Evolutionary conservation across 2,888 invertebrate genomes (phyloP).

Genomic region (Dichetophora obliterata): DNA sequence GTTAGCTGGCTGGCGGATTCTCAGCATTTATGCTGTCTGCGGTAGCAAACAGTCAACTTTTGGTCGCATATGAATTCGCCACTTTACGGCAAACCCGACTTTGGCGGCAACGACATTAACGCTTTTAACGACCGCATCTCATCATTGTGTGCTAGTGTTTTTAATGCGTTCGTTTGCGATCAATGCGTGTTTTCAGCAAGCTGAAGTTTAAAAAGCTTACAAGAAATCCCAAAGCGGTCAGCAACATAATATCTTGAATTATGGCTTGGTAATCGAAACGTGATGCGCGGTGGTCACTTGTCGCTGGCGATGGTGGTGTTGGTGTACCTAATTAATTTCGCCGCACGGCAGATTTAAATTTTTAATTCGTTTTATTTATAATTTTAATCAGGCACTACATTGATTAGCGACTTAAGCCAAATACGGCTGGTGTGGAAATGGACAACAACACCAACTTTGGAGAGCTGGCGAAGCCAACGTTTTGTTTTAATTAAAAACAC

Average conservation of each 20-base stretch:
- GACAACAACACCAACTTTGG: slow-evolving; percentile 4
- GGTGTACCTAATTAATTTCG: slow-evolving; percentile 19
- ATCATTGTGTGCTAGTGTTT: slow-evolving; percentile 20
- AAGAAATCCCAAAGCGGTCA: background rate
- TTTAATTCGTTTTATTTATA: slow-evolving; percentile 23
- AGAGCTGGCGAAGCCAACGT: background rate
- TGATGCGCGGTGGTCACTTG: background rate
- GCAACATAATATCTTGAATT: slow-evolving; percentile 29
- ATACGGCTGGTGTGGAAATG: slow-evolving; percentile 17
- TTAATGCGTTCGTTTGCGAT: slow-evolving; percentile 5
- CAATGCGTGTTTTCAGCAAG: background rate
- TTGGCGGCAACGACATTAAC: slow-evolving; percentile 32
- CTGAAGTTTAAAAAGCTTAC: background rate
- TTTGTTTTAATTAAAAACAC: slow-evolving; percentile 25
- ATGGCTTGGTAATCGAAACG: background rate
- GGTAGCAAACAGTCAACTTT: background rate
- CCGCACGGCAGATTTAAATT: slow-evolving; percentile 18
- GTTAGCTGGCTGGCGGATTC: background rate
- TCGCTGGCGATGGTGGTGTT: background rate
- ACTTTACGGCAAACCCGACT: slow-evolving; percentile 20
- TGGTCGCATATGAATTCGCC: slow-evolving; percentile 27
- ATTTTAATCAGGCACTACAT: slow-evolving; percentile 32
- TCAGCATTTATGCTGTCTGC: slow-evolving; percentile 5
- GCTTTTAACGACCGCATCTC: slow-evolving; percentile 31
- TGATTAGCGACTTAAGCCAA: slow-evolving; percentile 33